Evolutionary conservation across 2,797 vertebrate species (phyloP), one percentile per base, ranked within the genome.

Genomic region (Sternotherus odoratus): DNA sequence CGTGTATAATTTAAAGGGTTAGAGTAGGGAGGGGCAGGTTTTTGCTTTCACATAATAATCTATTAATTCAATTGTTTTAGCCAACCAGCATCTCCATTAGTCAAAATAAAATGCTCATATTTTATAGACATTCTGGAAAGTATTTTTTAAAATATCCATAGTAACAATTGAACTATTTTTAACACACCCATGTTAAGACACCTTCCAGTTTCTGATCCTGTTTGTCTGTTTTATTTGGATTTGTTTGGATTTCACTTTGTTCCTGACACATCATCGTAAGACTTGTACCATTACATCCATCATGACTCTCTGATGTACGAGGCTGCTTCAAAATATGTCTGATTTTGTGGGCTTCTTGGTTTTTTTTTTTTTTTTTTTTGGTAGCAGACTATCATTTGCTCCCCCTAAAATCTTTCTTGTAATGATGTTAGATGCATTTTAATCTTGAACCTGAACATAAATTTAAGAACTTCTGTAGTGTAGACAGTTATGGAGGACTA

Each of bases 121-220:
- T 89, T 77, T 92, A 86, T 88, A 85, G 90, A 26, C 19, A 83
- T 36, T 85, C 80, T 90, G 85, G 77, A 88, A 96, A 95, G 87
- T 82, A 82, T 83, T 81, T 66, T 36, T 12, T 3, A 4, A 48
- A 51, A 81, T 86, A 83, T 60, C 81, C 85, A 84, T 77, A 85
- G 49, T 82, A 15, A 6, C 33, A 92, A 39, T 48, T 87, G 72
- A 80, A 36, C 50, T 86, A 81, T 90, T 91, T 91, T 84, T 57
- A 93, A 48, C 63, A 85, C 21, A 53, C 84, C 2, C 24, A 88
- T 84, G 19, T 95, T 91, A 91, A 92, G 94, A 72, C 6, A 16
- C 82, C 72, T 91, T 89, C 78, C n/a, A 87, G 91, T 57, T 89
- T 83, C 82, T 85, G 84, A 54, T 82, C 50, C 49, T 60, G 46